Evolutionary conservation across 2,113 vertebrate species (phyloP).

Genomic region (Ardeotis arabs): DNA sequence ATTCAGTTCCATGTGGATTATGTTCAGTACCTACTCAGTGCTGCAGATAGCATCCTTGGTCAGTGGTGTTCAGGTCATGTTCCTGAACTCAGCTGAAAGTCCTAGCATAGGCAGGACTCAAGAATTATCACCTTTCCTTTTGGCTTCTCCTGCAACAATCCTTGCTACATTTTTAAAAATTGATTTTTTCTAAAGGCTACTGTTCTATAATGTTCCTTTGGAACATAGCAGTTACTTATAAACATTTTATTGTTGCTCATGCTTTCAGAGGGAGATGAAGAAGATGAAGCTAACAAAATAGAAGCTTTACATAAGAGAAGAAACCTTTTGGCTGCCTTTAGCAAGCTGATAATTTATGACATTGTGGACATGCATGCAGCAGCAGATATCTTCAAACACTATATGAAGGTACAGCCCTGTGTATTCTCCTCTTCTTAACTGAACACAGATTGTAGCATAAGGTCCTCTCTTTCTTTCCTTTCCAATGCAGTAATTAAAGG

Average conservation of each 20-base stretch:
- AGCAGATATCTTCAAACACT: conserved; percentile 99
- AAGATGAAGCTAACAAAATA: conserved; percentile 99
- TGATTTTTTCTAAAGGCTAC: background rate
- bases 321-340: conserved; percentile 96
- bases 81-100: background rate
- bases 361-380: conserved; percentile 99
- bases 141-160: background rate
- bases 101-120: background rate
- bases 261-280: conserved; percentile 93
- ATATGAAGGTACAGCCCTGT: conserved; percentile 91
- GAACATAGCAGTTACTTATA: background rate
- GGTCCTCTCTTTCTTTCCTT: background rate
- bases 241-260: background rate
- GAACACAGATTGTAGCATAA: background rate
- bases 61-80: background rate
- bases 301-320: conserved; percentile 98
- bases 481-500: background rate
- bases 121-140: background rate
- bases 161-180: background rate
- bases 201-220: background rate
- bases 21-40: background rate
- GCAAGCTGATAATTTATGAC: conserved; percentile 98
- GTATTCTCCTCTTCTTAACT: background rate
- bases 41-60: background rate
- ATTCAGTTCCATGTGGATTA: background rate